These are phyloP conservation scores for Rosalia funebris DNA, from an alignment of 2,888 invertebrate genomes.

Conservation along the genomic window DNA sequence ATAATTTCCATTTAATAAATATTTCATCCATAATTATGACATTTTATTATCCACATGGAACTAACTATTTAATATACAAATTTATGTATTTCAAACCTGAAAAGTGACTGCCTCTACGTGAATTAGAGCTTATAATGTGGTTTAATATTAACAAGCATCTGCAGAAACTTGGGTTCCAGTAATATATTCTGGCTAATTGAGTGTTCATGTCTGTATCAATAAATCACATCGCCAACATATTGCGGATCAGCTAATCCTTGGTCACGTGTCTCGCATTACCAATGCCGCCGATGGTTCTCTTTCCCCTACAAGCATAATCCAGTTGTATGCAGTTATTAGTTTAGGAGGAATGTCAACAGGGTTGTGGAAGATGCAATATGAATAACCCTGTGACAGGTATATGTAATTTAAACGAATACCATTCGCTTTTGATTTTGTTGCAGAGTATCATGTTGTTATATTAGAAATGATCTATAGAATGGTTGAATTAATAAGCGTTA, in stretches of 20 bases:
- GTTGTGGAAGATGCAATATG: slow-evolving; percentile 17
- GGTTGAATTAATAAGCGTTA: too few species aligned
- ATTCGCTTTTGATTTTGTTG: background rate
- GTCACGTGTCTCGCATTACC: slow-evolving; percentile 60
- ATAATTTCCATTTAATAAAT: too few species aligned
- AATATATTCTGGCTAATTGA: slow-evolving; percentile 54
- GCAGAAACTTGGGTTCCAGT: slow-evolving; percentile 17
- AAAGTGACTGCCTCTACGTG: too few species aligned
- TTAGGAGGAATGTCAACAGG: slow-evolving; percentile 36
- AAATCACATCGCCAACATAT: slow-evolving; percentile 59
- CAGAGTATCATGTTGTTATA: too few species aligned
- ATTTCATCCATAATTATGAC: too few species aligned
- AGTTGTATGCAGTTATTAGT: slow-evolving; percentile 54
- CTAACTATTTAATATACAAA: too few species aligned
- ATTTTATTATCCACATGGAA: too few species aligned
- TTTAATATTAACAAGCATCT: background rate
- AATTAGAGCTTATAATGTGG: background rate
- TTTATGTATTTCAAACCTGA: too few species aligned
- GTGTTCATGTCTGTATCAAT: slow-evolving; percentile 60
- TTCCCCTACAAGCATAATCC: slow-evolving; percentile 50
- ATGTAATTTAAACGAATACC: slow-evolving; percentile 14
- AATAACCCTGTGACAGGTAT: slow-evolving; percentile 17
- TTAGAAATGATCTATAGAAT: too few species aligned
- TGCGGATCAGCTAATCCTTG: slow-evolving; percentile 56
- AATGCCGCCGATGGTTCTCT: slow-evolving; percentile 51